These are phyloP conservation scores for Ovibos moschatus DNA, from an alignment of 2,113 vertebrate genomes.

Conservation along the genomic window DNA sequence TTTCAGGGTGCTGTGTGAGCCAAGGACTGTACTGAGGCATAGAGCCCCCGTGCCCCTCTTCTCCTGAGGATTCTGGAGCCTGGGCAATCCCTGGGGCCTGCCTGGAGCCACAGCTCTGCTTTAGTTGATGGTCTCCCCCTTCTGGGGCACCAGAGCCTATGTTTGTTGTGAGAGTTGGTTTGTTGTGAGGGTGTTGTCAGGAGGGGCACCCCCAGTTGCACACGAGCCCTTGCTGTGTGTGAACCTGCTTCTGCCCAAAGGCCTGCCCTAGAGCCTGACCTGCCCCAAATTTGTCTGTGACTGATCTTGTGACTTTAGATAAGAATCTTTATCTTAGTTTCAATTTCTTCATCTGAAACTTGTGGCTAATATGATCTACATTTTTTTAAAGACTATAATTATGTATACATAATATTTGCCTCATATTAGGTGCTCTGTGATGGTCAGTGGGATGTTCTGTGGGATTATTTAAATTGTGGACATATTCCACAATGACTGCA, in stretches of 20 bases:
- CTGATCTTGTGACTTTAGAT: not conserved
- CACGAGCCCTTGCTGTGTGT: fast-evolving
- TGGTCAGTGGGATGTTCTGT: not conserved
- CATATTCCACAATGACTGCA: not conserved
- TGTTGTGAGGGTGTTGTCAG: not conserved
- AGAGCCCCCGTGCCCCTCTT: too few species aligned
- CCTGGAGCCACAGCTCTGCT: not conserved
- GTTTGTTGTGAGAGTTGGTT: not conserved
- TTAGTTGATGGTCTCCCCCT: not conserved
- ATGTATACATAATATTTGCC: not conserved
- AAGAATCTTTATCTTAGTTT: not conserved
- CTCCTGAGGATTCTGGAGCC: not conserved
- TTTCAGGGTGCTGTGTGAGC: constrained; percentile 87
- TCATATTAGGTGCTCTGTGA: not conserved
- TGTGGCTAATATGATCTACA: not conserved
- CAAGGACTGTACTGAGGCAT: not conserved
- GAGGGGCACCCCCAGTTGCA: fast-evolving
- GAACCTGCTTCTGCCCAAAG: too few species aligned
- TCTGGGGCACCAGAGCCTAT: not conserved
- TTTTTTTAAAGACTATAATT: not conserved
- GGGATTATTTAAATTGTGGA: not conserved
- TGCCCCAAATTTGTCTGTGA: not conserved
- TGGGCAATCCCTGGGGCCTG: not conserved
- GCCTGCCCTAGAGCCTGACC: not conserved
- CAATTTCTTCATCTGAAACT: not conserved